These are phyloP conservation scores for Nomada hirtipes DNA, from an alignment of 2,888 invertebrate species.

Conservation along the genomic window DNA sequence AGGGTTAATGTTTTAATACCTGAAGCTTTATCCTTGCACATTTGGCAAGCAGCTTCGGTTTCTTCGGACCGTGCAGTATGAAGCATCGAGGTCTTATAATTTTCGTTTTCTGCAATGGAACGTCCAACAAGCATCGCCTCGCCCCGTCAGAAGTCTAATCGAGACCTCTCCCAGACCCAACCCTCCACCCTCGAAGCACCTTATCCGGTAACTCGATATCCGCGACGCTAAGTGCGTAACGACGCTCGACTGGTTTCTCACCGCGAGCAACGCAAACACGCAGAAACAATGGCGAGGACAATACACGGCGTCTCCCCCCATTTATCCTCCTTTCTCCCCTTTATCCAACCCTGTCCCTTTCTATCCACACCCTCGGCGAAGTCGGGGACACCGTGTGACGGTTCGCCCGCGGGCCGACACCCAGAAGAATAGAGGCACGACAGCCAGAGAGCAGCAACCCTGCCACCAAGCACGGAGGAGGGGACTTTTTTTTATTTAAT, in stretches of 20 bases:
- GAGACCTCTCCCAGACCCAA: not conserved
- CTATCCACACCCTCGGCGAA: conserved; percentile 38
- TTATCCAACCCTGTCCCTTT: not conserved
- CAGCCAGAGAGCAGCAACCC: conserved; percentile 32
- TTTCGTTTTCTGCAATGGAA: too few species aligned
- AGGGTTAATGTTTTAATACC: too few species aligned
- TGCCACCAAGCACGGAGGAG: conserved; percentile 32
- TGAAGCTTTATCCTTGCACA: too few species aligned
- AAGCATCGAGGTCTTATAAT: too few species aligned
- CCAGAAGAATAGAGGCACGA: conserved; percentile 75
- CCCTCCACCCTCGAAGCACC: not conserved
- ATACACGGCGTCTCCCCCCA: not conserved
- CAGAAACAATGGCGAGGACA: conserved; percentile 44
- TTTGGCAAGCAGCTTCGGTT: too few species aligned
- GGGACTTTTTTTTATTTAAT: conserved; percentile 80
- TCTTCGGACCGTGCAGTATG: too few species aligned
- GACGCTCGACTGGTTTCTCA: conserved; percentile 20
- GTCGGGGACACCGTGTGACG: conserved; percentile 70
- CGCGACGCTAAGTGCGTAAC: conserved; percentile 16
- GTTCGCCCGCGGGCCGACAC: conserved; percentile 78
- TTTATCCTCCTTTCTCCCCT: conserved; percentile 13
- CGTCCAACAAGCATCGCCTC: too few species aligned
- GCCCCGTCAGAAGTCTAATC: too few species aligned
- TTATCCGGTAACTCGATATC: conserved; percentile 32
- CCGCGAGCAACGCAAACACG: conserved; percentile 41